Base-by-base conservation (phyloP, 1,140 invertebrate species). In the Zaprionus vittiger region DNA sequence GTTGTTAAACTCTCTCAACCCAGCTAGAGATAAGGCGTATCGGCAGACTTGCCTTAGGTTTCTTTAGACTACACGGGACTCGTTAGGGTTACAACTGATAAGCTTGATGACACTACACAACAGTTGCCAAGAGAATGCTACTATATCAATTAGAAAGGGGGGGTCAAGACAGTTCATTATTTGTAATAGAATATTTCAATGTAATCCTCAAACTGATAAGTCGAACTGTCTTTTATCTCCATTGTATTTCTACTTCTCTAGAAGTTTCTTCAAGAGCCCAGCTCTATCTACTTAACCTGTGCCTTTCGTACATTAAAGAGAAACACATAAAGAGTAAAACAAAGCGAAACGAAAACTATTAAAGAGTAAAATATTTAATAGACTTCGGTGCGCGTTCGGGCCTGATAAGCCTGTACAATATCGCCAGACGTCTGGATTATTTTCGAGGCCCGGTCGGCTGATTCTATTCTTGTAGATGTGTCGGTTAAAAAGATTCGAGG, bases 391-490 rank as follows among this genome's bases (percentile, higher is more conserved):
- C 20, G 11, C 4, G 47, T 14, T 52, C 20, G 47, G 47, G 20
- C 14, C 47, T 52, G 47, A 52, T 52, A 52, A 52, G 47, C 14
- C 5, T 17, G n/a, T 15, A 52, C 47, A 20, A 5, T 52, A 52
- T 52, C 47, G 14, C 47, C 47, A 52, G 47, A 52, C 47, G 47
- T 52, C 47, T 52, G 20, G 47, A 52, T 52, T 52, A 52, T 52
- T 52, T 22, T 52, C 47, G 47, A 14, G 47, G 47, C 47, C 17
- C 20, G 47, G 22, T 52, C 47, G 47, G 11, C 47, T 12, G 47
- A 52, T 52, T 52, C 47, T 52, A 52, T 52, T 52, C 47, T 52
- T 52, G 22, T 52, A 24, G 47, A 22, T 14, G 47, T 22, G 47
- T 49, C 47, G 47, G 47, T 1, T 52, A 52, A 24, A 49, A 52